Conservation (phyloP, 2,797 vertebrate genomes). For the Vultur gryphus region DNA sequence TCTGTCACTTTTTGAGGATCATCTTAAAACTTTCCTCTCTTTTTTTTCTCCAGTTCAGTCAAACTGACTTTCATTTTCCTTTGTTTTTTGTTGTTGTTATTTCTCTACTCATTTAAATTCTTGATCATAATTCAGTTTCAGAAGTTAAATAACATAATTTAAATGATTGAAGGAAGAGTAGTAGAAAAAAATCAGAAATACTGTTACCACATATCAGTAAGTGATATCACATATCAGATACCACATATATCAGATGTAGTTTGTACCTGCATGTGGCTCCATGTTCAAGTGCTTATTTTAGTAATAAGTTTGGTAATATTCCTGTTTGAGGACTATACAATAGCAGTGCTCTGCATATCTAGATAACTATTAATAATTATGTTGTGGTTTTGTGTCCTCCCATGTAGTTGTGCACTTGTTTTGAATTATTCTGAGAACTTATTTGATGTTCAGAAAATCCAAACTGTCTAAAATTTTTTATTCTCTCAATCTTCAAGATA, state of each 20-base stretch:
- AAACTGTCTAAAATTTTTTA: background rate
- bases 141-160: background rate
- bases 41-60: background rate
- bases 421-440: background rate
- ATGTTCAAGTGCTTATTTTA: background rate
- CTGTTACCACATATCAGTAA: background rate
- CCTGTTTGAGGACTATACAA: background rate
- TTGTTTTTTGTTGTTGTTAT: background rate
- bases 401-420: fast-evolving
- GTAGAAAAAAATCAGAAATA: background rate
- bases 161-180: background rate
- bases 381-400: background rate
- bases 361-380: background rate
- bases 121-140: background rate
- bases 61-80: background rate
- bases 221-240: background rate
- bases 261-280: background rate
- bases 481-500: background rate
- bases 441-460: background rate
- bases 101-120: background rate
- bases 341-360: background rate
- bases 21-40: background rate
- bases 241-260: background rate
- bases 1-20: background rate
- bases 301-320: background rate